A percentile compares a stretch with the other conserved stretches of the same genome.
These are phyloP conservation scores for Achroia grisella DNA, from an alignment of 1,140 invertebrate species.

Conservation along the genomic window DNA sequence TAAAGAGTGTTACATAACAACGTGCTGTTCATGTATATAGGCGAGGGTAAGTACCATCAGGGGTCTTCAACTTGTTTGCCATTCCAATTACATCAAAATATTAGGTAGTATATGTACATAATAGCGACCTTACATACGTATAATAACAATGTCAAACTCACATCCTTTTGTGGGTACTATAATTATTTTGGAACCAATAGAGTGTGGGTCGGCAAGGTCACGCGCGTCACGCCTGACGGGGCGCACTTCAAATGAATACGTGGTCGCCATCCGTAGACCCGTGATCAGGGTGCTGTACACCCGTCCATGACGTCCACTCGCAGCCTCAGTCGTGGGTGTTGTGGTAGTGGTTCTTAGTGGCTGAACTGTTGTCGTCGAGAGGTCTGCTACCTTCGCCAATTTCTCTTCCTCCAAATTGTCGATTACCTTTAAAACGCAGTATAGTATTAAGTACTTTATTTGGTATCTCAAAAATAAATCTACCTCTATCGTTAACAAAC, in stretches of 20 bases:
- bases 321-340: neutral
- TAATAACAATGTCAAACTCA: conserved; percentile 67
- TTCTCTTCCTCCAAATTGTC: conserved; percentile 61
- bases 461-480: too few species aligned
- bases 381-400: conserved; percentile 18
- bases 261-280: conserved; percentile 83
- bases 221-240: conserved; percentile 65
- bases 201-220: conserved; percentile 54
- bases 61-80: too few species aligned
- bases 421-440: conserved; percentile 45
- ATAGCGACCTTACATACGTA: too few species aligned
- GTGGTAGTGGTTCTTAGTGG: neutral
- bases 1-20: too few species aligned
- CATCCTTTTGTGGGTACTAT: conserved; percentile 86
- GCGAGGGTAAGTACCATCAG: too few species aligned
- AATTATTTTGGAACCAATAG: conserved; percentile 74
- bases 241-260: conserved; percentile 83
- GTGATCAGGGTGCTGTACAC: conserved; percentile 74
- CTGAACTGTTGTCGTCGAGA: conserved; percentile 30
- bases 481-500: too few species aligned
- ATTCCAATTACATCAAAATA: too few species aligned
- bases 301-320: conserved; percentile 35
- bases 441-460: too few species aligned
- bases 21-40: too few species aligned
- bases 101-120: too few species aligned